phyloP scores from a whole-genome alignment of 2,888 invertebrate genomes.

The Sarcophaga rosellei region DNA sequence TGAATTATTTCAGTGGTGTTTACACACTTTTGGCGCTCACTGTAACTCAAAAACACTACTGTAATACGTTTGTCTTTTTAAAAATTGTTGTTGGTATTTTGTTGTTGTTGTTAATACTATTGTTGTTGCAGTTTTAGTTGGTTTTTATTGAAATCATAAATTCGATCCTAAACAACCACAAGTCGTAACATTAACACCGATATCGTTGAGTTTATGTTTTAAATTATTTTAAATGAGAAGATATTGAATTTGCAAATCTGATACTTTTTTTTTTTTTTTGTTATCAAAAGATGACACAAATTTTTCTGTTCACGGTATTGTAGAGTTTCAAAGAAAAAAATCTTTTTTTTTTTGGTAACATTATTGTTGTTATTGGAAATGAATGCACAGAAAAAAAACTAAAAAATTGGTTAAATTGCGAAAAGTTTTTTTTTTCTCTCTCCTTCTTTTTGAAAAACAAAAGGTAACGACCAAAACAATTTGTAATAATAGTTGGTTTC shows the following conservation, averaged over 20 bases:
- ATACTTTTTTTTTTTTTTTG: conserved; percentile 20
- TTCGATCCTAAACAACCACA: conserved; percentile 26
- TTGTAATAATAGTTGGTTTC: conserved; percentile 53
- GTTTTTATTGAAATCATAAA: conserved; percentile 13
- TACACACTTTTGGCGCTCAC: too few relatives aligned
- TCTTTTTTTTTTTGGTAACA: not conserved
- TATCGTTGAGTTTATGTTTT: not conserved
- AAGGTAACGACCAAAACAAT: conserved; percentile 20
- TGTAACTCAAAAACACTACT: not conserved
- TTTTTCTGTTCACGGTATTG: not conserved
- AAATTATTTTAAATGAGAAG: not conserved
- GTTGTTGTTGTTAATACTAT: not conserved
- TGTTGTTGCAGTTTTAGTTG: conserved; percentile 2
- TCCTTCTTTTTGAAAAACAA: conserved; percentile 13
- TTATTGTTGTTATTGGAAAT: not conserved
- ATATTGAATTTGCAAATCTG: conserved; percentile 36
- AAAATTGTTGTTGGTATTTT: conserved; percentile 1
- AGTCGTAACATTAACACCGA: not conserved
- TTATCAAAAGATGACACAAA: conserved; percentile 41
- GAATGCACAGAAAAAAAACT: not conserved
- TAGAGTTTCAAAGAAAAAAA: not conserved
- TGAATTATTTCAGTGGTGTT: too few relatives aligned
- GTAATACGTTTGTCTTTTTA: conserved; percentile 1
- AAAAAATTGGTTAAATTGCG: conserved; percentile 27
- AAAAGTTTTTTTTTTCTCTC: conserved; percentile 12